These are phyloP conservation scores for Montipora cactus DNA, from an alignment of 64 coral and sea anemone genomes.

Conservation along the genomic window DNA sequence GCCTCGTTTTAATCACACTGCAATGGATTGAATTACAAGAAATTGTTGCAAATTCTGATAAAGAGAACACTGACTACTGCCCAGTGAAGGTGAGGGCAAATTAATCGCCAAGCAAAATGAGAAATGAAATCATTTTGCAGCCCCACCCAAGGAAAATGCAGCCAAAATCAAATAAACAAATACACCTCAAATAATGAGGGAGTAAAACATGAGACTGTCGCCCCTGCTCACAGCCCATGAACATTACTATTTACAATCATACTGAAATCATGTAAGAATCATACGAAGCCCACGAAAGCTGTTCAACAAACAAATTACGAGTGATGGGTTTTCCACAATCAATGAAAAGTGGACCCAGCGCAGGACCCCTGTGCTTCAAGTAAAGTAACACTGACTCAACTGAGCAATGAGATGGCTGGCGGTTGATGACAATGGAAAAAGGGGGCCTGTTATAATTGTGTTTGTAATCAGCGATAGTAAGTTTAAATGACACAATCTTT, in stretches of 20 bases:
- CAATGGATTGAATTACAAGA: too few relatives aligned
- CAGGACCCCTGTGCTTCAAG: not conserved
- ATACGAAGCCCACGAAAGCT: not conserved
- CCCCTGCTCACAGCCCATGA: not conserved
- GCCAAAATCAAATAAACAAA: not conserved
- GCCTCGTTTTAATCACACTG: too few relatives aligned
- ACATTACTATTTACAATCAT: not conserved
- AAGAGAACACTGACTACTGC: not conserved
- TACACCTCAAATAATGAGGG: not conserved
- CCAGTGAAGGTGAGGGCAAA: not conserved
- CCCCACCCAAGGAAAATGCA: not conserved
- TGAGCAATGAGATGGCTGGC: slow-evolving; percentile 7
- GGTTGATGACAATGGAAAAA: slow-evolving; percentile 25
- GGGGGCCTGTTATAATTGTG: slow-evolving; percentile 22
- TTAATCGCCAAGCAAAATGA: not conserved
- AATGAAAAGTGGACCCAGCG: slow-evolving; percentile 32
- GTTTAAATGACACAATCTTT: not conserved
- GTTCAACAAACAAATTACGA: slow-evolving; percentile 29
- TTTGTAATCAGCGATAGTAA: slow-evolving; percentile 30
- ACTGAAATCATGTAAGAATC: not conserved
- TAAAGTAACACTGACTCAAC: slow-evolving; percentile 27
- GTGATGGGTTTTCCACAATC: slow-evolving; percentile 13
- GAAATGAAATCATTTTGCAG: not conserved
- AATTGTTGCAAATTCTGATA: too few relatives aligned
- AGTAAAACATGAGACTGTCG: not conserved